Conservation (phyloP, 2,797 vertebrate genomes). For the Lagorchestes hirsutus region DNA sequence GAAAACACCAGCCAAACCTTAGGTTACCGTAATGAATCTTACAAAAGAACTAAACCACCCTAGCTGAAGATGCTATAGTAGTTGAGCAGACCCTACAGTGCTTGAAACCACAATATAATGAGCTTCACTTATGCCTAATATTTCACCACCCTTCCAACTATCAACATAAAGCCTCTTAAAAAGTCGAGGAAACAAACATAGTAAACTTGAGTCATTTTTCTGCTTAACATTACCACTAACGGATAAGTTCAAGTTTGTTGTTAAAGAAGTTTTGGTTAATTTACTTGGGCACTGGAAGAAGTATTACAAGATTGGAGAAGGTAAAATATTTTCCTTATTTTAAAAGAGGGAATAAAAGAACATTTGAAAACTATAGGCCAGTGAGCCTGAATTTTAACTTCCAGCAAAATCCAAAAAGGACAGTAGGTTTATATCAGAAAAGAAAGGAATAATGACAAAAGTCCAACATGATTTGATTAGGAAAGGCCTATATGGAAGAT, state of each 20-base stretch:
- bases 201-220: background rate
- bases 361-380: too few species aligned
- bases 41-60: background rate
- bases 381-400: too few species aligned
- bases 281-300: too few species aligned
- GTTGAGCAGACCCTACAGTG: background rate
- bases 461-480: too few species aligned
- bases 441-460: too few species aligned
- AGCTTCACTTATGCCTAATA: background rate
- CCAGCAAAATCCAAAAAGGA: too few species aligned
- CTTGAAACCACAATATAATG: background rate
- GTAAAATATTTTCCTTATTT: too few species aligned
- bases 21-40: background rate
- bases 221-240: background rate
- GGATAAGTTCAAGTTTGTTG: background rate
- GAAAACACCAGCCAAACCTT: background rate
- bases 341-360: too few species aligned
- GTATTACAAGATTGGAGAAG: too few species aligned
- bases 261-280: background rate
- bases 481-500: too few species aligned
- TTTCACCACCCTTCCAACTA: background rate
- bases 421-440: too few species aligned
- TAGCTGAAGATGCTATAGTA: background rate
- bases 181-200: background rate
- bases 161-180: background rate